Base-by-base conservation (phyloP, 2,797 vertebrate genomes). In the Xenops minutus region DNA sequence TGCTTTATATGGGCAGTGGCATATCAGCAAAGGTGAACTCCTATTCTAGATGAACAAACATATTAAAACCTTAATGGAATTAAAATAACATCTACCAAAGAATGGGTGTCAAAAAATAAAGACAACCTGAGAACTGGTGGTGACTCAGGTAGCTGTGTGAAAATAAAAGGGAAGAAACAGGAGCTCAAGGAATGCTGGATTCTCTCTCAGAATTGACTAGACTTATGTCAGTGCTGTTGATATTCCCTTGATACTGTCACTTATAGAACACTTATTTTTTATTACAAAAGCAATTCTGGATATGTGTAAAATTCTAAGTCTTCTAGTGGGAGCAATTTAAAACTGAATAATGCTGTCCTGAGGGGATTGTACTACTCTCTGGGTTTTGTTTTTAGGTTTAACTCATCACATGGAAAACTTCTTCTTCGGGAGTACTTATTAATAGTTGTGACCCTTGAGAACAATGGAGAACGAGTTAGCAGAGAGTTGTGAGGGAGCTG, bases 241-340 rank as follows among this genome's bases (percentile, higher is more conserved):
- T 93, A 96, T 91, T 97, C 96, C 96, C 93, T 73, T 59, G 88
- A 79, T 30, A 85, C 91, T 76, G 9, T 93, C 96, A 97, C 92
- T 97, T 96, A 96, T 2, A 85, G 95, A 96, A 96, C 94, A 95
- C 93, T 97, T 95, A 95, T 96, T 97, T 95, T 96, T 97, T 96
- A 96, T 97, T 97, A 93, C 87, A 96, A 96, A 96, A 97, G 96
- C 96, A 95, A 94, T 96, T 96, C 95, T 89, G 64, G 92, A 91
- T 96, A 88, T 49, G 73, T 67, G 74, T 58, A 91, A 95, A 96
- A 97, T 88, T 97, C 93, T 64, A 91, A 88, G 30, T 86, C 82
- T 94, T 92, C 97, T 96, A 85, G 78, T 87, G 96, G 95, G 95
- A 96, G 82, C 93, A 96, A 95, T 96, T 97, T 96, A 95, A 97